Evolutionary conservation across 1,140 invertebrate genomes (phyloP), one percentile per base, ranked within the genome.

Genomic region (Zaprionus taronus): DNA sequence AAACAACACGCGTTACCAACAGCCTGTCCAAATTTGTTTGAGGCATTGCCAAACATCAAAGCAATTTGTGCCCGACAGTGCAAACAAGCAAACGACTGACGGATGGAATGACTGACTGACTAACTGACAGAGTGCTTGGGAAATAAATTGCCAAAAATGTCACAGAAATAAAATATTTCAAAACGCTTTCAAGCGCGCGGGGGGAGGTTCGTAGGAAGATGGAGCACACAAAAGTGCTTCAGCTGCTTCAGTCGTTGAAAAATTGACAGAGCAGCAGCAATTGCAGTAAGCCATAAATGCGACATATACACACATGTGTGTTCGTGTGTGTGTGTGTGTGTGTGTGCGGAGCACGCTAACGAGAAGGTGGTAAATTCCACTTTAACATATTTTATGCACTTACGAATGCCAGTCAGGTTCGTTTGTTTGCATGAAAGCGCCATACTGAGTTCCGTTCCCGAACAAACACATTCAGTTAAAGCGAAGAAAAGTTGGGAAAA

Each of bases 81-180:
- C 41, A 47, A 47, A 47, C 41, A 47, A 47, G 41, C 41, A 47
- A 47, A 47, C n/a, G 41, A 47, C 41, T 47, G 41, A 44, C 41
- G 36, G 36, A 38, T 38, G 7, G 14, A 38, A 12, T 14, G 36
- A 47, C n/a, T 6, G n/a, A 44, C n/a, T 47, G 17, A 26, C 49
- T 34, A 26, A 64, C 31, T 31, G 47, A 53, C 49, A 12, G 51
- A 62, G 41, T 68, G 51, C 63, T 82, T 60, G 71, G 28, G 57
- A 87, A 87, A 87, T 77, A 87, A 86, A 87, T 86, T 83, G 83
- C 81, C 67, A 75, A 75, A 86, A 86, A 75, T 81, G 84, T 80
- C 80, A 80, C 51, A 38, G 47, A 58, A 77, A 62, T 75, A 81
- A 77, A 78, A 80, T 65, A 62, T 53, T 77, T 77, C 64, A 69